Conservation (phyloP, 1,140 invertebrate species). For the Apis laboriosa region DNA sequence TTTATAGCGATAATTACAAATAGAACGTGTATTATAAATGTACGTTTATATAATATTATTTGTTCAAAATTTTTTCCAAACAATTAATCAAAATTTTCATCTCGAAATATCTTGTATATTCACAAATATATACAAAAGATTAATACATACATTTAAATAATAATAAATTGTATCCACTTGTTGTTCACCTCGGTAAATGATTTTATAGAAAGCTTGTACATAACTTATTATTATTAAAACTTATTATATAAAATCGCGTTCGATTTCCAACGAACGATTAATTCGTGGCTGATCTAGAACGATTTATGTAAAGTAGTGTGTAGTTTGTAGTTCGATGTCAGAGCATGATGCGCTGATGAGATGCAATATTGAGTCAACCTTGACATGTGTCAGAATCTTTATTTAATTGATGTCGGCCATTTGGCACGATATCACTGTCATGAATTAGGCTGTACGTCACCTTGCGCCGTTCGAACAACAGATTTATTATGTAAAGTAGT, state of each 20-base stretch:
- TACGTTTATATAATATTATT: not conserved
- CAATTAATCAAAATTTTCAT: not conserved
- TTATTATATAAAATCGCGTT: not conserved
- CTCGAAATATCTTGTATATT: not conserved
- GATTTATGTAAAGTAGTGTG: slow-evolving; percentile 29
- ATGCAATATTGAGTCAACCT: slow-evolving; percentile 56
- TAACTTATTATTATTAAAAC: slow-evolving; percentile 7
- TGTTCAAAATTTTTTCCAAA: not conserved
- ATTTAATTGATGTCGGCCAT: slow-evolving; percentile 72
- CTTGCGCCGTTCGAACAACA: not conserved
- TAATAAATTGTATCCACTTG: not conserved
- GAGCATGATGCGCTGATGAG: slow-evolving; percentile 20
- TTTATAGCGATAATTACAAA: not conserved
- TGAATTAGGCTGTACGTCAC: slow-evolving; percentile 62
- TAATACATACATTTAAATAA: not conserved
- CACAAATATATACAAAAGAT: not conserved
- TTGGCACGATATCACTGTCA: slow-evolving; percentile 67
- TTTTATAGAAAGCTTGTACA: slow-evolving; percentile 12
- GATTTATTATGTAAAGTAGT: slow-evolving; percentile 34
- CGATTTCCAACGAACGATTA: not conserved
- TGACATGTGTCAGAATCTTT: slow-evolving; percentile 69
- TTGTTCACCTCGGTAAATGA: not conserved
- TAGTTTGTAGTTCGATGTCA: slow-evolving; percentile 14
- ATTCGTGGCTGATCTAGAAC: not conserved
- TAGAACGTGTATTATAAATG: not conserved